phyloP scores from a whole-genome alignment of 2,113 vertebrate species.

The Cheilinus undulatus region DNA sequence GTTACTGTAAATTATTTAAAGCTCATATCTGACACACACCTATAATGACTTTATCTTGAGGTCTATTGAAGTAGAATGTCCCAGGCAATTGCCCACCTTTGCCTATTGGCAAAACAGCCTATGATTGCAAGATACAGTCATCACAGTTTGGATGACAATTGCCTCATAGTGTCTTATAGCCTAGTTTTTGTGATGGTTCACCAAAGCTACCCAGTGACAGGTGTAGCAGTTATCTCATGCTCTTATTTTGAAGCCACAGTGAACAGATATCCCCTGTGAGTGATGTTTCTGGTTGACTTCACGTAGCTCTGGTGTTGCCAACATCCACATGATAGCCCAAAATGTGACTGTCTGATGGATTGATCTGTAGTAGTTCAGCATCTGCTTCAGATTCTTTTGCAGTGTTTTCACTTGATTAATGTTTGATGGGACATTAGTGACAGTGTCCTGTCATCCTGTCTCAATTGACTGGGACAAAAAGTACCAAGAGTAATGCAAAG shows the following conservation, averaged over 20 bases:
- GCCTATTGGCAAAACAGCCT: no score
- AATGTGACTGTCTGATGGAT: conserved; percentile 4
- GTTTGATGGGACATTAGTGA: not conserved
- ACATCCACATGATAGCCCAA: not conserved
- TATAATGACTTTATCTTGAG: no score
- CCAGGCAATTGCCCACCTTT: no score
- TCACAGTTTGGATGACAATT: no score
- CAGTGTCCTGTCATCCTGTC: not conserved
- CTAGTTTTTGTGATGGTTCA: no score
- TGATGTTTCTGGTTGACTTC: not conserved
- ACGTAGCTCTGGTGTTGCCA: not conserved
- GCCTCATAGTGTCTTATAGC: no score
- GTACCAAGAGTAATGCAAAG: not conserved
- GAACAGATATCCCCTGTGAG: not conserved
- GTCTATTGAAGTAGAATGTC: no score
- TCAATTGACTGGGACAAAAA: not conserved
- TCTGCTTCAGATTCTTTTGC: conserved; percentile 8
- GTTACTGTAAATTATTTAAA: no score
- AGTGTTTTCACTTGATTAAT: not conserved
- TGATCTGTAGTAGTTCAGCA: not conserved
- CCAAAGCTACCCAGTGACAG: no score
- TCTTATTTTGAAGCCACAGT: conserved; percentile 50
- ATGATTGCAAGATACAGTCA: no score
- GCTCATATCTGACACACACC: no score
- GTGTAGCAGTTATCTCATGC: not conserved